Percentiles rank a stretch among this genome's conserved stretches.
These are phyloP conservation scores for Poecilia picta DNA, from an alignment of 2,797 vertebrate genomes.

Conservation along the genomic window DNA sequence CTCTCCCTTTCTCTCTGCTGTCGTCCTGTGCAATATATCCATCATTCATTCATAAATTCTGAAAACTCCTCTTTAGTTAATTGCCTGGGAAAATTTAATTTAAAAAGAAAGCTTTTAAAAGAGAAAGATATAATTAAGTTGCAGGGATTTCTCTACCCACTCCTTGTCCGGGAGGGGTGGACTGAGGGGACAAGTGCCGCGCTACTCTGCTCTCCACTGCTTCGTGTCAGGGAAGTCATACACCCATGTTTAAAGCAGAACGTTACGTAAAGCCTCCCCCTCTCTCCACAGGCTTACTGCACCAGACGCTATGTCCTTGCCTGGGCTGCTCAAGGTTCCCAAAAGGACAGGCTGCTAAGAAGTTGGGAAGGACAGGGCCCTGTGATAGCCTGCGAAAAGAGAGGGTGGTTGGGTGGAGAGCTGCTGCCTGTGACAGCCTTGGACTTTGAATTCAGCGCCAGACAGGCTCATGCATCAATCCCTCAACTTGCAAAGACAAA, in stretches of 20 bases:
- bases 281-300: constrained; percentile 79
- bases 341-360: constrained; percentile 84
- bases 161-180: constrained; percentile 41
- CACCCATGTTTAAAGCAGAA: constrained; percentile 79
- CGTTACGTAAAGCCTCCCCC: constrained; percentile 81
- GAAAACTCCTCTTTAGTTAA: constrained; percentile 84
- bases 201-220: constrained; percentile 66
- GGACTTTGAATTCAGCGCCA: constrained; percentile 84
- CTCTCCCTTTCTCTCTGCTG: constrained; percentile 6
- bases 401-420: constrained; percentile 28
- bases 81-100: constrained; percentile 80
- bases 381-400: constrained; percentile 78
- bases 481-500: constrained; percentile 84
- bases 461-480: constrained; percentile 87
- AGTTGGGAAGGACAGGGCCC: constrained; percentile 82
- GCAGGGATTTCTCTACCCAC: constrained; percentile 64
- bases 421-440: constrained; percentile 78
- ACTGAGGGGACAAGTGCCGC: constrained; percentile 58
- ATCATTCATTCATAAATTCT: constrained; percentile 83
- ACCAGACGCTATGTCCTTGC: constrained; percentile 84
- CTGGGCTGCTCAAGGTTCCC: constrained; percentile 83
- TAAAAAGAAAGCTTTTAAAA: constrained; percentile 84
- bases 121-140: constrained; percentile 82
- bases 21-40: constrained; percentile 74
- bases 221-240: constrained; percentile 77